Conservation (phyloP, 30 jellyfish, hydroid and myxozoan genomes). For the Turritopsis dohrnii region DNA sequence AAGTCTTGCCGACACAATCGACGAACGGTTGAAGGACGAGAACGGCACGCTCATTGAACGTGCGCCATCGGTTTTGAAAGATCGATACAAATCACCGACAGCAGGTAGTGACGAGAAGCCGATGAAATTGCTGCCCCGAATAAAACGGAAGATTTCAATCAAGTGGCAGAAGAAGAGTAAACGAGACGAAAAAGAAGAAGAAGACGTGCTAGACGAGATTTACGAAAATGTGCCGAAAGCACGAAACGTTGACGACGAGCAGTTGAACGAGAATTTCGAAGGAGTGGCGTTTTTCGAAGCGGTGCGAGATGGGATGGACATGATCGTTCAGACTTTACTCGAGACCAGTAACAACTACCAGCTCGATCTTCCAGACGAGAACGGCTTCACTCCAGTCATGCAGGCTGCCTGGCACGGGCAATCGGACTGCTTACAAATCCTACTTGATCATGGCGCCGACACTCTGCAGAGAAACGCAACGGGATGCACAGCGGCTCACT, state of each 20-base stretch:
- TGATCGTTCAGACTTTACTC: slow-evolving; percentile 45
- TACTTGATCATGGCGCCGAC: slow-evolving; percentile 50
- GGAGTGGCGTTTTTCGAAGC: slow-evolving; percentile 46
- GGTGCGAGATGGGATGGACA: slow-evolving; percentile 45
- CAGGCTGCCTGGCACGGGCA: slow-evolving; percentile 63
- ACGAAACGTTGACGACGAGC: slow-evolving; percentile 38
- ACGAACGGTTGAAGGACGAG: slow-evolving; percentile 25
- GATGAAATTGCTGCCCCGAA: slow-evolving; percentile 26
- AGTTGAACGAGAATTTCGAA: slow-evolving; percentile 34
- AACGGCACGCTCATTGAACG: slow-evolving; percentile 30
- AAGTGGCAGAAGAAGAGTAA: slow-evolving; percentile 11
- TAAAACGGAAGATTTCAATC: slow-evolving; percentile 28
- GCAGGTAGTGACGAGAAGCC: slow-evolving; percentile 19
- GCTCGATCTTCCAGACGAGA: slow-evolving; percentile 37
- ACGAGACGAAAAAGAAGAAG: slow-evolving; percentile 24
- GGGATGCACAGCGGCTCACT: slow-evolving; percentile 59
- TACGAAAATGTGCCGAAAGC: slow-evolving; percentile 21
- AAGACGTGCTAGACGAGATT: slow-evolving; percentile 12
- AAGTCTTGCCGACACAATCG: slow-evolving; percentile 34
- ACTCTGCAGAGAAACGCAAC: slow-evolving; percentile 21
- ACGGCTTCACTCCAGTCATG: slow-evolving; percentile 66
- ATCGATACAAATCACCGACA: background rate
- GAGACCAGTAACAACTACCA: slow-evolving; percentile 50
- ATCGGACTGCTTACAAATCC: slow-evolving; percentile 41
- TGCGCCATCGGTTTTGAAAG: slow-evolving; percentile 14